phyloP scores from a whole-genome alignment of 2,113 vertebrate species.

The Pleuronectes platessa region DNA sequence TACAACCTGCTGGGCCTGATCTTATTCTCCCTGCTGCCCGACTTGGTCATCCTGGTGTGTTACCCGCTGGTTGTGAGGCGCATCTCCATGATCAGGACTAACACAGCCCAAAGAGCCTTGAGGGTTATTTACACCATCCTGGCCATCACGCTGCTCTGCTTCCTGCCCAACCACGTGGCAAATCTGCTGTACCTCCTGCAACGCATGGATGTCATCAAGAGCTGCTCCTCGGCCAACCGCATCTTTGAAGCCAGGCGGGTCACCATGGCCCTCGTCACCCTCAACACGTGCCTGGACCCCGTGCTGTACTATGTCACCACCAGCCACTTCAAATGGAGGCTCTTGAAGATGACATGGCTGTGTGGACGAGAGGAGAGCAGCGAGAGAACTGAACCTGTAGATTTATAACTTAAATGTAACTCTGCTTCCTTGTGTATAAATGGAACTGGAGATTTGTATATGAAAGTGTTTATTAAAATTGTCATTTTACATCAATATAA shows the following conservation, averaged over 20 bases:
- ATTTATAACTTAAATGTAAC: constrained; percentile 3
- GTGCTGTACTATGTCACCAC: constrained; percentile 84
- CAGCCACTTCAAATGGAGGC: constrained; percentile 71
- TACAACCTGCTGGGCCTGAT: constrained; percentile 74
- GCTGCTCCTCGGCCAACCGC: accelerated
- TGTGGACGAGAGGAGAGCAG: constrained; percentile 32
- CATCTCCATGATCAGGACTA: constrained; percentile 65
- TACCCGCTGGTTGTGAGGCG: constrained; percentile 78
- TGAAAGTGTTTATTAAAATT: constrained; percentile 61
- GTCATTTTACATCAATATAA: constrained; percentile 38
- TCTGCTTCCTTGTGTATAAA: background rate
- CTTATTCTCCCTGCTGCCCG: constrained; percentile 81
- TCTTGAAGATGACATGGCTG: constrained; percentile 35
- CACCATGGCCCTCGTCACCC: constrained; percentile 79
- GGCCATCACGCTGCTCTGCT: constrained; percentile 86
- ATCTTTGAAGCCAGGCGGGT: constrained; percentile 76
- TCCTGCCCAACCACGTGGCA: constrained; percentile 79
- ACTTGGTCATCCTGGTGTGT: constrained; percentile 76
- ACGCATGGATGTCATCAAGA: constrained; percentile 55
- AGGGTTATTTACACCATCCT: constrained; percentile 82
- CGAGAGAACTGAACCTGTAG: background rate
- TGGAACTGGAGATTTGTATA: constrained; percentile 29
- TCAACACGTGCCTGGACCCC: constrained; percentile 88
- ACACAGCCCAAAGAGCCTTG: constrained; percentile 75
- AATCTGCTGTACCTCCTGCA: constrained; percentile 81